Evolutionary conservation across 64 coral and sea anemone species (phyloP).

Genomic region (Astreopora myriophthalma): DNA sequence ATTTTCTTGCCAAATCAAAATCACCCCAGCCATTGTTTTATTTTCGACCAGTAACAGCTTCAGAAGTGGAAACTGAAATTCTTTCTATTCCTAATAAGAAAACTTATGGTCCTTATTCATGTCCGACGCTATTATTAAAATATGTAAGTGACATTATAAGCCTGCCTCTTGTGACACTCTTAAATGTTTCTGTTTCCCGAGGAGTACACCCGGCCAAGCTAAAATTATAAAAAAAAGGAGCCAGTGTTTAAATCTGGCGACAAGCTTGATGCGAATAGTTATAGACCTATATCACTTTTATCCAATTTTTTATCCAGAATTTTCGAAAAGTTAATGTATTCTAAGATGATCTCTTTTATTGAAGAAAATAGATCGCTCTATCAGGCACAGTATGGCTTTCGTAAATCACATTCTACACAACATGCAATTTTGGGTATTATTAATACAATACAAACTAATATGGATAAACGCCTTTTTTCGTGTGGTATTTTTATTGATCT

Average conservation of each 20-base stretch:
- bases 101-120: too few species aligned
- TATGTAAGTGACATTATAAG: too few species aligned
- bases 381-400: not conserved
- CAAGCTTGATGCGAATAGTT: not conserved
- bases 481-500: not conserved
- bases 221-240: not conserved
- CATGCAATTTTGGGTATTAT: not conserved
- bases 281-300: slow-evolving; percentile 28
- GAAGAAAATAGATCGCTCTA: not conserved
- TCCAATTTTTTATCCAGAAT: not conserved
- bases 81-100: too few species aligned
- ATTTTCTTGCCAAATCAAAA: too few species aligned
- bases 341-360: not conserved
- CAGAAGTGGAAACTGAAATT: too few species aligned
- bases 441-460: not conserved
- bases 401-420: not conserved
- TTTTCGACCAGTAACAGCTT: too few species aligned
- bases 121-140: too few species aligned
- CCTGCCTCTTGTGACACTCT: too few species aligned
- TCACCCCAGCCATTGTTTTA: too few species aligned
- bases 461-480: not conserved
- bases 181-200: too few species aligned
- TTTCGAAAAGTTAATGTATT: slow-evolving; percentile 16
- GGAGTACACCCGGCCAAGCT: slow-evolving; percentile 5
- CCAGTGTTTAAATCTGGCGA: slow-evolving; percentile 1